Base-by-base conservation (phyloP, 2,888 invertebrate genomes). In the Cheilosia vernalis region DNA sequence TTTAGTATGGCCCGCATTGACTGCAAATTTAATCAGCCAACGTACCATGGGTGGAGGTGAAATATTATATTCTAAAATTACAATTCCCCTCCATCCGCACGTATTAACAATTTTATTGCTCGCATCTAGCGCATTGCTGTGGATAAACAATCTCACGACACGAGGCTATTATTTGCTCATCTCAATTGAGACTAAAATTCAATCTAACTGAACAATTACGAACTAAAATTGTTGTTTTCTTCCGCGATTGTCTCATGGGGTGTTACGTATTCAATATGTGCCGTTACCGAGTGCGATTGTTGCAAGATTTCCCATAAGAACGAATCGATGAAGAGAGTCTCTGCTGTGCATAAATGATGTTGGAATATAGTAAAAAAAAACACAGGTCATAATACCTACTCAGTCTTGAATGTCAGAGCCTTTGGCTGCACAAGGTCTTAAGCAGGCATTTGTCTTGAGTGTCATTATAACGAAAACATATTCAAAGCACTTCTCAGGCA, bases 401-500 rank as follows among this genome's bases (percentile, higher is more conserved):
- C 37, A 37, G 44, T 53, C 9, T 17, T 10, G 37, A 37, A 37
- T 37, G 13, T 13, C 37, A 37, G 13, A 21, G 30, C 30, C 30
- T 30, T 9, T 7, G 2, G 47, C 27, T 40, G 47, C 55, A 58
- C 78, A 72, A 72, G 78, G 72, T 78, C 47, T 66, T 30, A 56
- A 17, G 17, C 40, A 13, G 13, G 4, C 37, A 13, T 37, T 13
- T 37, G 13, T 13, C 37, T 37, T 37, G 13, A 37, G 3, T 13
- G 37, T 13, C 37, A 37, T 37, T 37, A 4, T 37, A 13, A 37
- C 37, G 37, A 37, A 37, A 3, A 10, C 3, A 37, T 37, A 37
- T 13, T 37, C 37, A 37, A 13, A 37, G 10, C 13, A 4, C 13
- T 37, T 37, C 4, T 10, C 37, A 37, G 30, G 9, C 30, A 30